Evolutionary conservation across 1,140 invertebrate genomes (phyloP), one percentile per base, ranked within the genome.

Genomic region (Ptiloglossa arizonensis): DNA sequence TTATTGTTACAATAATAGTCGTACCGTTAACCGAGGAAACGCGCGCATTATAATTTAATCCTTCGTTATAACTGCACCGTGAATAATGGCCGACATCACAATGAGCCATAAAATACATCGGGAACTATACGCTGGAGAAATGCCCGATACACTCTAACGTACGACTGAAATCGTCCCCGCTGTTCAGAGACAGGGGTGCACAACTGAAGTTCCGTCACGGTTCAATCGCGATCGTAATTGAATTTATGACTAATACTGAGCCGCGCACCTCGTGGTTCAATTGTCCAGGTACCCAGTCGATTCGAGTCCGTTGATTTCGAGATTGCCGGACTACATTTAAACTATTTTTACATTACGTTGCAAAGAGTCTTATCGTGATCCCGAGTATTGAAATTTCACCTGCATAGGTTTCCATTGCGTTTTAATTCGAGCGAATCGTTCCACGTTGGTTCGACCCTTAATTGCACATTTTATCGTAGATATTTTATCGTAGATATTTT

Each of bases 61-160:
- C 67, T 71, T 71, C 68, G 68, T 63, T 77, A 59, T 77, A 77
- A 77, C 75, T 62, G 75, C 75, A 62, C 46, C 67, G 75, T 77
- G 75, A 77, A 71, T 77, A 77, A 77, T 71, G 68, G 67, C 46
- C 75, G 75, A 70, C 75, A 77, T 70, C 75, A 77, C 75, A 77
- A 77, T 77, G 68, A 70, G 57, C 57, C 75, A 77, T 77, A 77
- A 77, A 77, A 69, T 63, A 77, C 35, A 50, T 41, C 46, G 35
- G 71, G 63, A 44, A 60, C 75, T 70, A 60, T 71, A 70, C 67
- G 67, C 56, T 48, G 46, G 48, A 54, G 67, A 71, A 77, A 71
- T 62, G 67, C 44, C 57, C 75, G 67, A 77, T 77, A 77, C 68
- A 62, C 44, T 77, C 67, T 70, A 54, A 70, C 75, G 52, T 54